A percentile compares a stretch with the other conserved stretches of the same genome.
These are phyloP conservation scores for Hecatera dysodea DNA, from an alignment of 2,888 invertebrate species.

Conservation along the genomic window DNA sequence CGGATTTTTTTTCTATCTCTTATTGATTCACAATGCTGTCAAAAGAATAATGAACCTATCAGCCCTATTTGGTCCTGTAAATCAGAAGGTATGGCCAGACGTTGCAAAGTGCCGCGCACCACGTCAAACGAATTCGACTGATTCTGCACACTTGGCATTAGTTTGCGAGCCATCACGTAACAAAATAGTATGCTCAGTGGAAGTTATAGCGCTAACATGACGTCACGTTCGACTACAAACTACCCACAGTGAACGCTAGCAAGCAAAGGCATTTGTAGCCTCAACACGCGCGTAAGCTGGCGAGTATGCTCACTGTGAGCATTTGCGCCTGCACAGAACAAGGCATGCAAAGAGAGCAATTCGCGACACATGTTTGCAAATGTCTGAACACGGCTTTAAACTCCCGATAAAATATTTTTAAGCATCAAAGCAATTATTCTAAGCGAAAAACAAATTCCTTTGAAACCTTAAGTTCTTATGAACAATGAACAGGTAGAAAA, in stretches of 20 bases:
- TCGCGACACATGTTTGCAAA: neutral
- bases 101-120: neutral
- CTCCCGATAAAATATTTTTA: neutral
- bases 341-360: neutral
- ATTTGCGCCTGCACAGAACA: constrained; percentile 8
- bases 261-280: constrained; percentile 18
- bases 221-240: constrained; percentile 32
- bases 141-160: neutral
- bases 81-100: neutral
- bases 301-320: constrained; percentile 4
- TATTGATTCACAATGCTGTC: no score
- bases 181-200: constrained; percentile 12
- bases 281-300: constrained; percentile 3
- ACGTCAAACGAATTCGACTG: neutral
- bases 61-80: no score
- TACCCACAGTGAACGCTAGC: constrained; percentile 22
- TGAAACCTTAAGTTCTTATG: neutral
- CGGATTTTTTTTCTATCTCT: neutral
- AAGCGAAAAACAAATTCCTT: constrained; percentile 15
- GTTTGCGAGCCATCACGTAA: constrained; percentile 21
- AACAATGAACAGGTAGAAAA: constrained; percentile 11
- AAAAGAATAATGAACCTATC: no score
- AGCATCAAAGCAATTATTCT: neutral
- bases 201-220: constrained; percentile 16
- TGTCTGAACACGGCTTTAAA: neutral